Evolutionary conservation across 2,113 vertebrate species (phyloP), one percentile per base, ranked within the genome.

Genomic region (Rhadina sibilatrix): DNA sequence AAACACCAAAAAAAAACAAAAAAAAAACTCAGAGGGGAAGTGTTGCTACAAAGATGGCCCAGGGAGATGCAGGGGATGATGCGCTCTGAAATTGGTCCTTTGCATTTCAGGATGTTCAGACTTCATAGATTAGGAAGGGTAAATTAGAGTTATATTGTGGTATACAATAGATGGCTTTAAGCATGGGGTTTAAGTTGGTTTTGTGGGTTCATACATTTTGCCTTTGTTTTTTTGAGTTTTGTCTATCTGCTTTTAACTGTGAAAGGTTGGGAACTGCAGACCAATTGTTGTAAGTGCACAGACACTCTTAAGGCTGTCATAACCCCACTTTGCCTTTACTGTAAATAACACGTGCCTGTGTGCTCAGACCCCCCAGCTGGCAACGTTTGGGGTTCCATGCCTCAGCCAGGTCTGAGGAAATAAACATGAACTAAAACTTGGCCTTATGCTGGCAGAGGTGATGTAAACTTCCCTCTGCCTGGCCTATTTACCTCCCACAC

Each of bases 301-400:
- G 68, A 18, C 11, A 22, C 21, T 20, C 16, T 9, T 28, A 12
- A 38, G 50, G 27, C 9, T 60, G 9, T 18, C 8, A 13, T 35
- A 38, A 72, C 20, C 10, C 6, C 10, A 7, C 24, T 79, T 54
- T 49, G 46, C 65, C 42, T 74, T 33, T 25, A 5, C 65, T 57
- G 6, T 18, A 19, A 21, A 21, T 1, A 15, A 19, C 4, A 15
- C 0, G 9, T 4, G 1, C 25, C n/a, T 38, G 12, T 10, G 49
- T 68, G 63, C 53, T 69, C 27, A 16, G 77, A 72, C 46, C 16
- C 10, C 25, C 20, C 40, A 8, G 7, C 63, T 46, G 52, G 37
- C n/a, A 27, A 37, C 22, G 30, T 42, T 38, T 60, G 77, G 54
- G 31, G 54, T 91, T 61, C 49, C 2, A 0, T 50, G 28, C 50